A percentile compares a stretch with the other conserved stretches of the same genome.
phyloP scores from a whole-genome alignment of 92 coral and sea anemone genomes.

The Porites cylindrica region DNA sequence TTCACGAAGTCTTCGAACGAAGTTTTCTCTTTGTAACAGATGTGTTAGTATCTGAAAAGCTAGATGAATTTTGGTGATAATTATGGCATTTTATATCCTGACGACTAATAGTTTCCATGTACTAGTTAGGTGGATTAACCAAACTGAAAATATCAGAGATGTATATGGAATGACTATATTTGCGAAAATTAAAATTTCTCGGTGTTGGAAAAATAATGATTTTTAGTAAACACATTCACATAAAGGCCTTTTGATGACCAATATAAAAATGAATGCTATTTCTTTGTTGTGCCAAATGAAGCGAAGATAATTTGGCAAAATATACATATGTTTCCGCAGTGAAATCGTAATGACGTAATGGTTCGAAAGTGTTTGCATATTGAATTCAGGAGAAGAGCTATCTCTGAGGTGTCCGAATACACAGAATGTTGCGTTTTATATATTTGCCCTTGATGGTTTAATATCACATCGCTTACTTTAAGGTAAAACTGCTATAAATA shows the following conservation, averaged over 20 bases:
- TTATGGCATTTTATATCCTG: too few relatives aligned
- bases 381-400: background rate
- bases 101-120: too few relatives aligned
- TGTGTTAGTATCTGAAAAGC: too few relatives aligned
- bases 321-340: conserved; percentile 1
- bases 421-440: too few relatives aligned
- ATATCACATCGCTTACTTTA: background rate
- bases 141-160: background rate
- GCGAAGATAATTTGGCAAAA: conserved; percentile 3
- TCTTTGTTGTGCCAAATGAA: background rate
- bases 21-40: too few relatives aligned
- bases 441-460: background rate
- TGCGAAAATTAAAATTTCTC: background rate
- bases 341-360: conserved; percentile 34
- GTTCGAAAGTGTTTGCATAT: background rate
- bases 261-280: background rate
- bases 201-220: background rate
- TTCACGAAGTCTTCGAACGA: too few relatives aligned
- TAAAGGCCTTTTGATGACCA: background rate
- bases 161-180: background rate
- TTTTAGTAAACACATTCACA: background rate
- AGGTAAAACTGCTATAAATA: background rate
- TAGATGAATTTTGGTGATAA: too few relatives aligned
- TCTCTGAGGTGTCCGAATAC: too few relatives aligned
- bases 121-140: too few relatives aligned